Conservation (phyloP, 53 echinoderm and acorn worm genomes). For the Arbacia lixula region DNA sequence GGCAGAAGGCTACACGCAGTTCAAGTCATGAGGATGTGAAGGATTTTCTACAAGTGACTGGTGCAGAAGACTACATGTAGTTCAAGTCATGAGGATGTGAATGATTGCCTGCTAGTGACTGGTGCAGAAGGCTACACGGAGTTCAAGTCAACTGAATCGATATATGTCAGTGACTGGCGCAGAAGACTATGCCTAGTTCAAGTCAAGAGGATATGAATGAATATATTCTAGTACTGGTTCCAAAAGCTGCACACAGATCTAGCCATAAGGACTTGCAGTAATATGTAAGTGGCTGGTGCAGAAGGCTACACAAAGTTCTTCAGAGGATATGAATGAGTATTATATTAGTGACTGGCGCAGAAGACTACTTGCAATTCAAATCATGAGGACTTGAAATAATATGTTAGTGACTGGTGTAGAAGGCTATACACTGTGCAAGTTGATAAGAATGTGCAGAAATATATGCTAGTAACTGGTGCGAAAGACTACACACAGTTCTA, state of each 20-base stretch:
- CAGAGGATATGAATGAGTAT: too few species aligned
- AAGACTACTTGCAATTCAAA: background rate
- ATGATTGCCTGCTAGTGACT: too few species aligned
- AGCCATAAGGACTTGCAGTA: constrained; percentile 51
- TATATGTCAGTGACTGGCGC: constrained; percentile 97
- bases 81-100: constrained; percentile 67
- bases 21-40: constrained; percentile 61
- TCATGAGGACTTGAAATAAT: background rate
- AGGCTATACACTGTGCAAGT: background rate
- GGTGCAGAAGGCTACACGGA: constrained; percentile 97
- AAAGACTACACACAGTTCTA: background rate
- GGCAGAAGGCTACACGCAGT: constrained; percentile 96
- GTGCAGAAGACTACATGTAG: constrained; percentile 95
- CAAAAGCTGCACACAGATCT: constrained; percentile 90
- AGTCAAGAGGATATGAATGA: too few species aligned
- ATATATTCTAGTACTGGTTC: too few species aligned
- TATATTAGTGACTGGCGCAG: background rate
- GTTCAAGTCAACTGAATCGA: constrained; percentile 74
- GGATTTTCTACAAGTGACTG: too few species aligned
- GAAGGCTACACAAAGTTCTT: constrained; percentile 94
- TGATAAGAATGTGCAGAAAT: background rate
- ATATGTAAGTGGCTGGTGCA: constrained; percentile 94
- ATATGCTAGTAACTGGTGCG: background rate
- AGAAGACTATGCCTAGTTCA: too few species aligned
- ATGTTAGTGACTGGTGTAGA: background rate